A percentile compares a stretch with the other conserved stretches of the same genome.
phyloP scores from a whole-genome alignment of 2,797 vertebrate genomes.

The Chelonia mydas region DNA sequence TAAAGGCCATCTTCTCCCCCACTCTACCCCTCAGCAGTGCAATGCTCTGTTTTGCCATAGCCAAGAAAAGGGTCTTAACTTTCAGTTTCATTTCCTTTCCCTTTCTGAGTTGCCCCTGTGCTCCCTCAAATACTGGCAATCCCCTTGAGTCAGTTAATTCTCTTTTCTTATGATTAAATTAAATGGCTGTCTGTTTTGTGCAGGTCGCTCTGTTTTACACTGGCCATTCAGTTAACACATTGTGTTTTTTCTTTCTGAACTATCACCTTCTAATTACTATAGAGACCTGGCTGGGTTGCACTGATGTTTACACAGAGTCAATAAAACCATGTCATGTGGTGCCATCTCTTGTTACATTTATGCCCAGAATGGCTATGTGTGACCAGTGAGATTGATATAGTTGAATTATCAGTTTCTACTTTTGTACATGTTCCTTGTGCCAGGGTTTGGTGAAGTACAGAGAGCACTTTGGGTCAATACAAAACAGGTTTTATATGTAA shows the following conservation, averaged over 20 bases:
- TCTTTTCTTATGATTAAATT: background rate
- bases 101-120: background rate
- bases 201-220: background rate
- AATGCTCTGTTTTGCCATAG: background rate
- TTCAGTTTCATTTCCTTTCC: background rate
- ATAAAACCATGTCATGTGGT: background rate
- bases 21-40: background rate
- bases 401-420: background rate
- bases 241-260: background rate
- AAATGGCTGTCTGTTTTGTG: background rate
- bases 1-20: background rate
- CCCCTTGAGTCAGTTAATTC: background rate
- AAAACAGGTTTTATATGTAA: background rate
- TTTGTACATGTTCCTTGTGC: background rate
- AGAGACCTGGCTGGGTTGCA: background rate
- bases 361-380: background rate
- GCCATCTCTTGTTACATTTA: background rate
- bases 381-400: background rate
- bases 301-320: background rate
- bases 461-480: background rate
- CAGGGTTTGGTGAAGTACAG: background rate
- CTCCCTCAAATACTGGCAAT: background rate
- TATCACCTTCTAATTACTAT: background rate
- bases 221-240: background rate
- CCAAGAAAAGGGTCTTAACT: background rate